A percentile compares a stretch with the other conserved stretches of the same genome.
These are phyloP conservation scores for Nicator chloris DNA, from an alignment of 2,113 vertebrate species.

Conservation along the genomic window DNA sequence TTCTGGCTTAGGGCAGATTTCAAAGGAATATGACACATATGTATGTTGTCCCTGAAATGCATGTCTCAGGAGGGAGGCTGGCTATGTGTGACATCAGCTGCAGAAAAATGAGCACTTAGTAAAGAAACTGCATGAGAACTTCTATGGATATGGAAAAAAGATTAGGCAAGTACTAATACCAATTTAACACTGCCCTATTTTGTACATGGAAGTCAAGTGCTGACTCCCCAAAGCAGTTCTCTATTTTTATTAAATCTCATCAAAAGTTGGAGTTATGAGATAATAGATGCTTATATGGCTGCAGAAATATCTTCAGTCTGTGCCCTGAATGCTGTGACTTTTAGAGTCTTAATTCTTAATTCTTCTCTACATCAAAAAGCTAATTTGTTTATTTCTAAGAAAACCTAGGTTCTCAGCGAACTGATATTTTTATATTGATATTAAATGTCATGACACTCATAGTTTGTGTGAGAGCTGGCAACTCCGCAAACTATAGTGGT, in stretches of 20 bases:
- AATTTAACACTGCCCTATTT: background rate
- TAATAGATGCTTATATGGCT: background rate
- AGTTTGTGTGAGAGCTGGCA: background rate
- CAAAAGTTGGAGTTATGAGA: background rate
- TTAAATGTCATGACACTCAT: background rate
- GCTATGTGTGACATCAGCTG: background rate
- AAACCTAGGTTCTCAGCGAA: background rate
- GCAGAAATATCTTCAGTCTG: background rate
- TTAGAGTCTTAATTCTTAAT: background rate
- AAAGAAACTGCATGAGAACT: background rate
- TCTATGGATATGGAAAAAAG: background rate
- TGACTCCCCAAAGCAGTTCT: background rate
- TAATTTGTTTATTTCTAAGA: background rate
- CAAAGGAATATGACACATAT: rapidly evolving
- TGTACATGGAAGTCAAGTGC: background rate
- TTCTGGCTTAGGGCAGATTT: background rate
- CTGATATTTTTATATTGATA: background rate
- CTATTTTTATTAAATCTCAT: background rate
- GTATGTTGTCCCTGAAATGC: background rate
- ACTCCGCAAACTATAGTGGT: background rate
- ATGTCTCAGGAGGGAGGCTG: background rate
- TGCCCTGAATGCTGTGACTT: background rate
- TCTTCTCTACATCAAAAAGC: background rate
- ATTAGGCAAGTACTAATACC: background rate
- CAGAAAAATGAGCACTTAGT: background rate